Evolutionary conservation across 2,888 invertebrate genomes (phyloP), one percentile per base, ranked within the genome.

Genomic region (Lasioglossum pauxillum): DNA sequence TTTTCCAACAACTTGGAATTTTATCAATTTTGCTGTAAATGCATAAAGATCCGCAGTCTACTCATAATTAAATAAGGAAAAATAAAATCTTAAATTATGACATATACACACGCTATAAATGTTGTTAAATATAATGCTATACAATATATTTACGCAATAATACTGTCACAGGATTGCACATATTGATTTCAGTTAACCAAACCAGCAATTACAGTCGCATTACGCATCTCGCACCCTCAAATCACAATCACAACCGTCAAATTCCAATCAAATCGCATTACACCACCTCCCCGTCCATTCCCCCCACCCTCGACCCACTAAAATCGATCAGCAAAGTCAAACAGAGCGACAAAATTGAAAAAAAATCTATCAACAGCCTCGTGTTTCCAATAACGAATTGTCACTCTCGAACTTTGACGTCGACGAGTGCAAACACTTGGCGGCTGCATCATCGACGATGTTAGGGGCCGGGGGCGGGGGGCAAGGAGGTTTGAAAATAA

Each of bases 341-440:
- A 60, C 60, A 60, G 14, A 27, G 27, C 31, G 35, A 16, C 35
- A 19, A 67, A 67, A 35, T 14, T 19, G 67, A 19, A 67, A 31
- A n/a, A 23, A 16, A 44, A 49, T 31, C 64, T 19, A 27, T 41
- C 67, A 16, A 49, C 38, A 14, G n/a, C 31, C 67, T 16, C 2
- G 31, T 31, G 67, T 49, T 76, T 41, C 77, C 80, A 41, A 53
- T 80, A 80, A 77, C 77, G 76, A 77, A 53, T 77, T 49, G 67
- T 69, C 80, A n/a, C 31, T 35, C 14, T 49, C 31, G 31, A 53
- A 53, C n/a, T 35, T 31, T 41, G 23, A 44, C n/a, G 38, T n/a
- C 69, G 27, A 49, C 41, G n/a, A 41, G 49, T 23, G n/a, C 80
- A 80, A 80, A 80, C 80, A 76, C 75, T 41, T 23, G 67, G 16